Percentiles rank a stretch among this genome's conserved stretches.
phyloP scores from a whole-genome alignment of 2,888 invertebrate genomes.

The Dasypolia templi region DNA sequence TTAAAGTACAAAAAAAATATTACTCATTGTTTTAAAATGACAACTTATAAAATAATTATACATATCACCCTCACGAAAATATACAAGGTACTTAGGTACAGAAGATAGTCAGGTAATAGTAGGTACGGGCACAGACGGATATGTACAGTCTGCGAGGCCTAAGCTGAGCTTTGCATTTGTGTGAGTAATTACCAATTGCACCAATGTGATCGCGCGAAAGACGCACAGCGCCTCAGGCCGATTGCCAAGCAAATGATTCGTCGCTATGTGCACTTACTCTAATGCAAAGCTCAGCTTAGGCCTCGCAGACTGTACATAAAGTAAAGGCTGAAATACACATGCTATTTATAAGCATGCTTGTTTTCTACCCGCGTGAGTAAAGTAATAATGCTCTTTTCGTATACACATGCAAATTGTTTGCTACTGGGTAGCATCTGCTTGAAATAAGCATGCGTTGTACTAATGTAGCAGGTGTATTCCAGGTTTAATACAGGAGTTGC shows the following conservation, averaged over 20 bases:
- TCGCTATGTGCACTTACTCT: no score
- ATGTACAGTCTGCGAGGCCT: no score
- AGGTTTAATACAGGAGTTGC: conserved; percentile 21
- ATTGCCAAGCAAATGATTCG: no score
- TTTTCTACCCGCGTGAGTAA: background rate
- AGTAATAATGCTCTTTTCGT: background rate
- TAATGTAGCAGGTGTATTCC: background rate
- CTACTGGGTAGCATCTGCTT: background rate
- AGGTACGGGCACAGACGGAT: conserved; percentile 52
- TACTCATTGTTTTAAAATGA: conserved; percentile 68
- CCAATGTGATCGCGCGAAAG: no score
- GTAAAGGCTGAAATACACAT: conserved; percentile 10
- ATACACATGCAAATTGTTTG: background rate
- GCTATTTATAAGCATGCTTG: background rate
- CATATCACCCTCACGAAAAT: conserved; percentile 65
- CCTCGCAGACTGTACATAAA: no score
- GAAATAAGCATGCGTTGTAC: background rate
- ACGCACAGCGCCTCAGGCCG: no score
- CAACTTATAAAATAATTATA: conserved; percentile 71
- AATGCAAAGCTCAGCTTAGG: no score
- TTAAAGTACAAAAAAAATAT: conserved; percentile 72
- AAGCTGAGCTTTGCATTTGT: no score
- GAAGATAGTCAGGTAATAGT: conserved; percentile 49
- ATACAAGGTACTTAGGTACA: conserved; percentile 62
- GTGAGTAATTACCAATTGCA: no score